phyloP scores from a whole-genome alignment of 2,797 vertebrate species.

The Lepidocolaptes lacrymiger region DNA sequence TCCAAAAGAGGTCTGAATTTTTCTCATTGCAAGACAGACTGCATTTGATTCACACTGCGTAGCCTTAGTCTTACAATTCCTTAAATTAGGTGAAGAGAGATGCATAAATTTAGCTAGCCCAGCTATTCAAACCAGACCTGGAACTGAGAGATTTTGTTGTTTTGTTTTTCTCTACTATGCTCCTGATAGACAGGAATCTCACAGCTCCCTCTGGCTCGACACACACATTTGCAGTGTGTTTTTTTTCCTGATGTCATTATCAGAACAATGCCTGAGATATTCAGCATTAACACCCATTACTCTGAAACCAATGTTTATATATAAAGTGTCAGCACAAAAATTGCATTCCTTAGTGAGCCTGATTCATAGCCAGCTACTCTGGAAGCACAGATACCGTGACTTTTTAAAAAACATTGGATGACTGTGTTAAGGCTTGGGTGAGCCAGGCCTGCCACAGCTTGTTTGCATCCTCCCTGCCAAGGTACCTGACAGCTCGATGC shows the following conservation, averaged over 20 bases:
- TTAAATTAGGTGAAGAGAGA: neutral
- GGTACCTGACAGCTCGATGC: neutral
- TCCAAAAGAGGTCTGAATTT: neutral
- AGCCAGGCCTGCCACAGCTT: neutral
- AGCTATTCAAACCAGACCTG: neutral
- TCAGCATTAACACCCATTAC: neutral
- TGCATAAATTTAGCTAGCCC: neutral
- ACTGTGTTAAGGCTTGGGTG: neutral
- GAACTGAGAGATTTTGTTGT: neutral
- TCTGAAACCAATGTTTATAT: neutral
- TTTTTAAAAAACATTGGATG: neutral
- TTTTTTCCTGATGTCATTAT: conserved; percentile 1
- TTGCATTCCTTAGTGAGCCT: neutral
- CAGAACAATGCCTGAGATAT: neutral
- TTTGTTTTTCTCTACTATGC: neutral
- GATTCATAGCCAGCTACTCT: neutral
- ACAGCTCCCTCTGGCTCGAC: neutral
- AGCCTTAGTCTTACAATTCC: neutral
- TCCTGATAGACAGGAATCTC: neutral
- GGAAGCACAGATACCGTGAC: neutral
- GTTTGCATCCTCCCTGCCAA: neutral
- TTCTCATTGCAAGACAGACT: neutral
- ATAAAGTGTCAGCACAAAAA: neutral
- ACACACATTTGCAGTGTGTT: neutral
- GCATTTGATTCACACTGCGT: neutral